Percentiles rank a stretch among this genome's conserved stretches.
Evolutionary conservation across 2,888 invertebrate genomes (phyloP).

Genomic region (Heliothis peltigera): DNA sequence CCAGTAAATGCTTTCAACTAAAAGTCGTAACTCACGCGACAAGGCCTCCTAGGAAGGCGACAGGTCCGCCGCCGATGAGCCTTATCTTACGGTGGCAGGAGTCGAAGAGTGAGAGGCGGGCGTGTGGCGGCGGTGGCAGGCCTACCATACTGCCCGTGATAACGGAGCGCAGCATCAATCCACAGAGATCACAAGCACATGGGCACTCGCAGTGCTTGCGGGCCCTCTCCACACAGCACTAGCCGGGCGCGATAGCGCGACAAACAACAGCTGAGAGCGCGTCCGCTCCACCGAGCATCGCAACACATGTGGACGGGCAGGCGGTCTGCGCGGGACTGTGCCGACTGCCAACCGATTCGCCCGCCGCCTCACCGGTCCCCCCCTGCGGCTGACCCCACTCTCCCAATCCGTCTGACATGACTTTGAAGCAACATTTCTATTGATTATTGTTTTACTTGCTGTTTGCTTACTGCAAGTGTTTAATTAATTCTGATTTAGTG

Average conservation of each 20-base stretch:
- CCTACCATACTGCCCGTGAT: slow-evolving; percentile 84
- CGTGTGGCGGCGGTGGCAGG: slow-evolving; percentile 84
- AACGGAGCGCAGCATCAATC: slow-evolving; percentile 80
- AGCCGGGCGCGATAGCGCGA: slow-evolving; percentile 73
- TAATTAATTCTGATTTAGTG: too few species aligned
- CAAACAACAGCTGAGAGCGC: slow-evolving; percentile 74
- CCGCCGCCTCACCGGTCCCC: slow-evolving; percentile 45
- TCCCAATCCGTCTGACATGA: slow-evolving; percentile 61
- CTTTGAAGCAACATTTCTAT: slow-evolving; percentile 71
- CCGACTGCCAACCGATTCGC: slow-evolving; percentile 44
- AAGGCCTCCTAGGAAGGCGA: slow-evolving; percentile 92
- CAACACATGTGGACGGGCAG: slow-evolving; percentile 79
- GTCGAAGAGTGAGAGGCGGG: slow-evolving; percentile 92
- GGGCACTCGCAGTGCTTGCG: slow-evolving; percentile 67
- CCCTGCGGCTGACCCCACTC: slow-evolving; percentile 51
- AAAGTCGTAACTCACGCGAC: slow-evolving; percentile 91
- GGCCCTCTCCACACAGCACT: slow-evolving; percentile 64
- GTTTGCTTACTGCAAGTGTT: slow-evolving; percentile 4
- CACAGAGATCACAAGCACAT: slow-evolving; percentile 71
- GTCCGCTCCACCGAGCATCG: slow-evolving; percentile 90
- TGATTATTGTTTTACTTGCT: slow-evolving; percentile 61
- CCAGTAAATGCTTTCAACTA: background rate
- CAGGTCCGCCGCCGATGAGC: slow-evolving; percentile 92
- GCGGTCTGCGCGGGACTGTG: slow-evolving; percentile 87
- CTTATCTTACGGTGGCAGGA: slow-evolving; percentile 93